Evolutionary conservation across 2,797 vertebrate species (phyloP), one percentile per base, ranked within the genome.

Genomic region (Sebastes miniatus): DNA sequence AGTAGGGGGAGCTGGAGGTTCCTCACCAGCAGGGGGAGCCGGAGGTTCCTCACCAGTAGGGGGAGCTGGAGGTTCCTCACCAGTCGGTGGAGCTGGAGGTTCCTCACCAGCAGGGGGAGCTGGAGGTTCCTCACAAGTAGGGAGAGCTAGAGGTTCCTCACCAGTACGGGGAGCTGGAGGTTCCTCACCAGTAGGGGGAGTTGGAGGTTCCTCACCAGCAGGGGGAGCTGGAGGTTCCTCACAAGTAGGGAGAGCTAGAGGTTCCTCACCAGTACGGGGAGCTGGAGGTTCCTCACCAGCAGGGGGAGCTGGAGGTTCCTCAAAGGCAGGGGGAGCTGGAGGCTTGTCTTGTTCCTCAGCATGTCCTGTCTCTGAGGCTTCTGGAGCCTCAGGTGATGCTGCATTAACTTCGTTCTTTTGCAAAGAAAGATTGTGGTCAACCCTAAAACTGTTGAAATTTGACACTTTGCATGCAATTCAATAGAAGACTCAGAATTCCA

Each of bases 381-480:
- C 80, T 59, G 88, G 10, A 54, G 36, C 43, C 1, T 76, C 64
- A 10, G 50, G 5, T 54, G 81, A 16, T 57, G 74, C 83, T 22
- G 43, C 20, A 1, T 78, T 73, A 13, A 32, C 70, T 61, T 95
- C 73, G 2, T 92, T 89, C 95, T 96, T 95, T 87, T 79, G 62
- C 39, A 87, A 76, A 84, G 62, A 74, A 83, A 88, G 13, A 90
- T 16, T 32, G 18, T 8, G n/a, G 50, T 91, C 25, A 88, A 39
- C 56, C 63, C 8, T 52, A 31, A 27, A 27, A 50, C 5, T 22
- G 1, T 7, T 22, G 25, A 50, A 8, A 31, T 36, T 68, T 57
- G n/a, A 39, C 10, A 31, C 31, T 68, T 61, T 13, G 10, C 4
- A 79, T 57, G 2, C 20, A 20, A 71, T 16, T 34, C 6, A 25